Evolutionary conservation across 2,888 invertebrate species (phyloP).

Genomic region (Rhagium mordax): DNA sequence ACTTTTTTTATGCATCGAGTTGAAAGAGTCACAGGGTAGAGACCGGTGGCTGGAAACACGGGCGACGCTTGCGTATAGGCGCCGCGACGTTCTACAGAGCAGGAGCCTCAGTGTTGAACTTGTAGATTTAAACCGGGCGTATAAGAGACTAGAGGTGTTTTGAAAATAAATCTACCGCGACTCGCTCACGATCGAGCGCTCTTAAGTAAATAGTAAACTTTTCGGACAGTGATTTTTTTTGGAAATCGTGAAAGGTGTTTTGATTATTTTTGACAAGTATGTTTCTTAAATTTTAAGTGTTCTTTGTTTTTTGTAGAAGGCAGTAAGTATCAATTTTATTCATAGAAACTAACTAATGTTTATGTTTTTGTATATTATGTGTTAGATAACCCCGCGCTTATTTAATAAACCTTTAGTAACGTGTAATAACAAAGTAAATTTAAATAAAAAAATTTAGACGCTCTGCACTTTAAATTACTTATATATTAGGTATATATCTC

Average conservation of each 20-base stretch:
- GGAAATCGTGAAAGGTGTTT: conserved; percentile 11
- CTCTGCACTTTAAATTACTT: no score
- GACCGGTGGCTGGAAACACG: conserved; percentile 47
- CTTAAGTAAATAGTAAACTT: not conserved
- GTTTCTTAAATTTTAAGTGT: not conserved
- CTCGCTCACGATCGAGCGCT: conserved; percentile 20
- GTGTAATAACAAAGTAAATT: no score
- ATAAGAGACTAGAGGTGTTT: conserved; percentile 48
- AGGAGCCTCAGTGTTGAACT: conserved; percentile 50
- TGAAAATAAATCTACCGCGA: conserved; percentile 20
- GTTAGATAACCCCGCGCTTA: not conserved
- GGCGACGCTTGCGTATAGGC: conserved; percentile 54
- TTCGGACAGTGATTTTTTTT: not conserved
- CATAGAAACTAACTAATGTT: not conserved
- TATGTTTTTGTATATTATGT: not conserved
- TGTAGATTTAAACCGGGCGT: conserved; percentile 60
- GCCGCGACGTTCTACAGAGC: conserved; percentile 46
- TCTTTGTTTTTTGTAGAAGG: not conserved
- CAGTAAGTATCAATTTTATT: not conserved
- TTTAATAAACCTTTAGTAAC: not conserved
- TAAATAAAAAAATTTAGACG: no score
- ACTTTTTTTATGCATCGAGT: not conserved
- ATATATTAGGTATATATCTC: no score
- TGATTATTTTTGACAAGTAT: not conserved
- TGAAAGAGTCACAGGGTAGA: conserved; percentile 12